Evolutionary conservation across 2,888 invertebrate genomes (phyloP), one percentile per base, ranked within the genome.

Genomic region (Thymelicus lineola): DNA sequence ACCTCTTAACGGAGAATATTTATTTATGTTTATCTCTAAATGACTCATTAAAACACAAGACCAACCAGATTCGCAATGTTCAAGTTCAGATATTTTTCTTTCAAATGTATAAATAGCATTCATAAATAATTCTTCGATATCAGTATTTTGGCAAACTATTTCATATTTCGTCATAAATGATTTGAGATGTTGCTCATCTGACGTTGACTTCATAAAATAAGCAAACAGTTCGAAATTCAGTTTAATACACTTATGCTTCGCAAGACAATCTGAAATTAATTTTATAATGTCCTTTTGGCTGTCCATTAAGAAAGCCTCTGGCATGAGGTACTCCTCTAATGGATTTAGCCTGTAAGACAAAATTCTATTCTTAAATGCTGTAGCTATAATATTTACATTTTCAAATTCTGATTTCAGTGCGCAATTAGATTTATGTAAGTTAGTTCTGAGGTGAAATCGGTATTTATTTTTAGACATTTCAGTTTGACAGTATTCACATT

Each of bases 291-390:
- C 55, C 10, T 20, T 55, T 55, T 28, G 55, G 20, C 28, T 55
- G 20, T 20, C 68, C 17, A 72, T 64, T 66, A 71, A 35, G 62
- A 69, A 28, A 15, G 71, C 59, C 64, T 74, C 64, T 15, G 67
- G 68, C 12, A 55, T 20, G 28, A 28, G 28, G 55, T 20, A 20
- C 28, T 55, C 55, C 6, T 68, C 66, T 53, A 48, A 71, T 53
- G 73, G 70, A 46, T 62, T 74, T 61, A 73, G 66, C 9, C 72
- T 70, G 62, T 71, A 72, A 48, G 70, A 71, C 15, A 69, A 57
- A 50, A 76, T 75, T 71, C 72, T 70, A 48, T 74, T 75, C 50
- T 69, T 70, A 68, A 75, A 73, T 35, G 74, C 73, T 7, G 72
- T 73, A 20, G 69, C 66, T 57, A 74, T 65, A 7, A 55, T 55